phyloP scores from a whole-genome alignment of 2,113 vertebrate genomes.

The Procapra przewalskii region DNA sequence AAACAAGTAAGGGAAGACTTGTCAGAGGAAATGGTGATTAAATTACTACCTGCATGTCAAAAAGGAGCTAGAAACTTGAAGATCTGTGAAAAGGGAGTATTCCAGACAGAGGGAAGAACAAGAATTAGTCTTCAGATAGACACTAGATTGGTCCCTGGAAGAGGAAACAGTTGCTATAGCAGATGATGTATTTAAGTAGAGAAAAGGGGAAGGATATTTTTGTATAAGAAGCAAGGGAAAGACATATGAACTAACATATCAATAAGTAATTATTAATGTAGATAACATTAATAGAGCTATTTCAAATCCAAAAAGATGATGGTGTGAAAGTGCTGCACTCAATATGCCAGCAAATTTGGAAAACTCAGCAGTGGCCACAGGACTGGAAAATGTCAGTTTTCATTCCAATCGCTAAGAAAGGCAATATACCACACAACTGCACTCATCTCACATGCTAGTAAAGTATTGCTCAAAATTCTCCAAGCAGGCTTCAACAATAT shows the following conservation, averaged over 20 bases:
- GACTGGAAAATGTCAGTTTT: neutral
- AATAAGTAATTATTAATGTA: neutral
- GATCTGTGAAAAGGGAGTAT: neutral
- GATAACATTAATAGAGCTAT: neutral
- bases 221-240: neutral
- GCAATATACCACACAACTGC: too few relatives aligned
- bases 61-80: neutral
- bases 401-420: neutral
- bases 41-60: neutral
- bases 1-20: neutral
- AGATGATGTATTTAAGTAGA: neutral
- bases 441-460: too few relatives aligned
- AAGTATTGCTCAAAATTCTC: too few relatives aligned
- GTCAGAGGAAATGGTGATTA: neutral
- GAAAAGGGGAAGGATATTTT: neutral
- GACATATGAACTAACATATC: neutral
- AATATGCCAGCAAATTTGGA: neutral
- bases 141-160: neutral
- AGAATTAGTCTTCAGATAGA: neutral
- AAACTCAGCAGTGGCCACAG: neutral
- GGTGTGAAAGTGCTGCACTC: neutral
- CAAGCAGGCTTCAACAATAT: too few relatives aligned
- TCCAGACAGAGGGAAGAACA: neutral
- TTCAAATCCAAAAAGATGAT: neutral
- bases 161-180: neutral